Base-by-base conservation (phyloP, 2,888 invertebrate species). In the Troides helena region DNA sequence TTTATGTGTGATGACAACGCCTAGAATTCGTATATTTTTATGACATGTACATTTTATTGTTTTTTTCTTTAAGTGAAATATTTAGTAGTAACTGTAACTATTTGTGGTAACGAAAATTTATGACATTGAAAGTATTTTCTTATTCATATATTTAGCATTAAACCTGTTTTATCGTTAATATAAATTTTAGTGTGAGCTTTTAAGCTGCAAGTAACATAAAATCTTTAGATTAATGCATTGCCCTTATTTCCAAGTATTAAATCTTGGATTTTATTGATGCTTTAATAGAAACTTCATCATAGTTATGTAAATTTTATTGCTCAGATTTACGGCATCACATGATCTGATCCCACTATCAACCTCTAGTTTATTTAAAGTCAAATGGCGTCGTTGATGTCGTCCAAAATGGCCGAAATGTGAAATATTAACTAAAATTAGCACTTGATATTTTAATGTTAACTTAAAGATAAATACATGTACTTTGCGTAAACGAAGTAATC, bases 281-380 rank as follows among this genome's bases (percentile, higher is more conserved):
- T 59, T 59, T 14, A 46, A 59, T 43, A 30, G 39, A 46, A 65
- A 46, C 65, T 53, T 14, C 7, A 36, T 50, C 60, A 59, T 60
- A 18, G 50, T 66, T 66, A 66, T 66, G 59, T 59, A 50, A 66
- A 66, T 66, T 66, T 66, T 25, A 60, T 60, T 60, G 17, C 17
- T n/a, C 23, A 60, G 30, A 46, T 66, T 66, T 60, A 66, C 21
- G 30, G 21, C n/a, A 60, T 60, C 50, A 50, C 50, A 23, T 53
- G n/a, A 36, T n/a, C 23, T 50, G 60, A 50, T 14, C 6, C 56
- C 18, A 56, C 56, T 53, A 59, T 30, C 30, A 50, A 66, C 60
- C 60, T 66, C 50, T 21, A 53, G n/a, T 60, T n/a, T 50, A 50
- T 50, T 66, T 25, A 60, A 66, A 66, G 46, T 60, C 36, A 60